Base-by-base conservation (phyloP, 2,888 invertebrate species). In the Nysson spinosus region DNA sequence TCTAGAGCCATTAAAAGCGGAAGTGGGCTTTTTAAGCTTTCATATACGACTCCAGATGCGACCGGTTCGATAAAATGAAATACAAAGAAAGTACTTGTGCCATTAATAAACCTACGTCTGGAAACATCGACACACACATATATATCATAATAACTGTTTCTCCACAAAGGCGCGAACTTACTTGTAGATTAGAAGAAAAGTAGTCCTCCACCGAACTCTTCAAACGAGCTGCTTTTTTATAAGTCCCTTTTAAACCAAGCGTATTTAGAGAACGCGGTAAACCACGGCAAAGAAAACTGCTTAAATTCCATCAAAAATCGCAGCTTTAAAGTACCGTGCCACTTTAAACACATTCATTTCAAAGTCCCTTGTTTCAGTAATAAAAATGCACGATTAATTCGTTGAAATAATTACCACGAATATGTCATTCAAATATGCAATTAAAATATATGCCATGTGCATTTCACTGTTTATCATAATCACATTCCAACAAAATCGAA, bases 161-260 rank as follows among this genome's bases (percentile, higher is more conserved):
- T 35, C 34, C 52, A 61, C 52, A 52, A 61, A 63, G 40, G 61
- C 61, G 52, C 51, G 52, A 50, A 66, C 63, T 65, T 56, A 63
- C 55, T 30, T 35, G 56, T 50, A 40, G 56, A 66, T 66, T 66
- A 66, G 51, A 51, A 57, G 65, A 64, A 66, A 66, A 64, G 65
- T 64, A 47, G 46, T 46, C 42, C 65, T 66, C 19, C 39, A 64
- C 64, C 35, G 37, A n/a, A 30, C 46, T 47, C 64, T 56, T 37
- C 46, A 51, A 51, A 37, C 65, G 56, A 24, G 40, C 34, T 6
- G 11, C 32, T 32, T 43, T n/a, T 64, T 64, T 64, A 43, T 46
- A 43, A 28, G 54, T 24, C 44, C 22, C 51, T 40, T 37, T 34
- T 52, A 60, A 47, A 24, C 11, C 43, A 32, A 32, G 26, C 64